Evolutionary conservation across 2,797 vertebrate genomes (phyloP), one percentile per base, ranked within the genome.

Genomic region (Galagoides demidoff): DNA sequence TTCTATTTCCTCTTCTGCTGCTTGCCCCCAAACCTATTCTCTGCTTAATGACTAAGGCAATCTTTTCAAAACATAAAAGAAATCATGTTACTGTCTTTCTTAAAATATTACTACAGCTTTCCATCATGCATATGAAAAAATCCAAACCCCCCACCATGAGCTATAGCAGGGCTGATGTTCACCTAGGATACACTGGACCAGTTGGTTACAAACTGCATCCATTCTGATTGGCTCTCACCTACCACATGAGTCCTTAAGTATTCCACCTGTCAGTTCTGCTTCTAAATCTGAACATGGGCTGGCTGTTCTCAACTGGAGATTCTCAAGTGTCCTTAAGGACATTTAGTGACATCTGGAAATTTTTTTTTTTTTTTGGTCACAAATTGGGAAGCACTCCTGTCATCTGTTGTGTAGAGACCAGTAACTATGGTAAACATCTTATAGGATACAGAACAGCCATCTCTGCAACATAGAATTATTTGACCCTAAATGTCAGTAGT

Each of bases 51-150:
- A 43, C 59, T 70, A 37, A 84, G 16, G 8, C 29, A 5, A n/a
- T 73, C 19, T n/a, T 92, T 92, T 78, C 37, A 34, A 79, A 87
- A 90, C 23, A 43, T 29, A 27, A 78, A 94, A 63, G 12, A 89
- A 87, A 61, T 39, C 52, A 45, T 34, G 16, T 31, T 39, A 57
- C n/a, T 89, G 37, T 85, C n/a, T 39, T 87, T 78, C 52, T 81
- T 73, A 94, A 95, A 82, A 68, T 19, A 68, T 22, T 71, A 22
- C 25, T 57, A 13, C 66, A 85, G 59, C 27, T 85, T 89, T 86
- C 34, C 39, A 57, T 85, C 59, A 89, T 20, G 79, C 68, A 83
- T n/a, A 66, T 61, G 23, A 55, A 17, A 79, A 57, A 64, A 55
- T 64, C 43, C 25, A 55, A 57, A 59, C 34, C 93, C 17, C 14